Evolutionary conservation across 2,113 vertebrate species (phyloP).

Genomic region (Lanius ludovicianus): DNA sequence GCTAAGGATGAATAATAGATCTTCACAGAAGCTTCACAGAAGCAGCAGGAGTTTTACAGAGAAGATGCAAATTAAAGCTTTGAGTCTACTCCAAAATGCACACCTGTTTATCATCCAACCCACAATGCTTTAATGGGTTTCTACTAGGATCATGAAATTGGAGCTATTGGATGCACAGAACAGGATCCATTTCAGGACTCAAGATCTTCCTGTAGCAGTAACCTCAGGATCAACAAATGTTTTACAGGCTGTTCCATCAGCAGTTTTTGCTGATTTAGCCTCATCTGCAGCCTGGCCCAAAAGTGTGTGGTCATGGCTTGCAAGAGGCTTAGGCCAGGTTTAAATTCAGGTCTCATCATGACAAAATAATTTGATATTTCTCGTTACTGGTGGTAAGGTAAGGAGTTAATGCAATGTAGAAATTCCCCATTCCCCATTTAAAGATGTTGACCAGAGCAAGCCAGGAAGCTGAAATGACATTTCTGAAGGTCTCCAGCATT

Average conservation of each 20-base stretch:
- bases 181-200: not conserved
- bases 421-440: not conserved
- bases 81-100: not conserved
- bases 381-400: not conserved
- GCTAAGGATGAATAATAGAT: not conserved
- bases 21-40: not conserved
- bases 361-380: not conserved
- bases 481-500: not conserved
- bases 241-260: not conserved
- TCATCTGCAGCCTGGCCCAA: not conserved
- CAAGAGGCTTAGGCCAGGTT: not conserved
- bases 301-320: not conserved
- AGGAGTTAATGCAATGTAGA: fast-evolving
- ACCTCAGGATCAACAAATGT: not conserved
- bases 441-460: not conserved
- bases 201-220: not conserved
- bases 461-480: not conserved
- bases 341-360: not conserved
- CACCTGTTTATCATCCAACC: not conserved
- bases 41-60: not conserved
- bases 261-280: not conserved
- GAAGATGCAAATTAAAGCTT: not conserved
- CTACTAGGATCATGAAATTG: fast-evolving
- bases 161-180: not conserved
- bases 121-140: not conserved